Conservation (phyloP, 2,113 vertebrate species). For the Crotalus helleri region DNA sequence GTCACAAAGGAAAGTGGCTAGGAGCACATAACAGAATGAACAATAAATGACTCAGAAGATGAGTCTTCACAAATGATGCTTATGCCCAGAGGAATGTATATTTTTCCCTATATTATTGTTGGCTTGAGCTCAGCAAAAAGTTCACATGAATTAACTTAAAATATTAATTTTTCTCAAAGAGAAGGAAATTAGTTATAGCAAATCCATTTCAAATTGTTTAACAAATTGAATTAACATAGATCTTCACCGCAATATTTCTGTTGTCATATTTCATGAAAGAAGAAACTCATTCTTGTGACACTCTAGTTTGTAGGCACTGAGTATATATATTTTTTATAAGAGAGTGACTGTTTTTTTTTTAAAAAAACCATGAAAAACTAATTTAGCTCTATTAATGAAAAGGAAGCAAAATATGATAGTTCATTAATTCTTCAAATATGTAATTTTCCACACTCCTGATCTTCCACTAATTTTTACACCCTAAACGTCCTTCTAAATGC, state of each 20-base stretch:
- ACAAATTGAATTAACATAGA: constrained; percentile 45
- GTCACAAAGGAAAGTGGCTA: no score
- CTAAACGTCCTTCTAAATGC: constrained; percentile 60
- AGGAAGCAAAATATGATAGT: constrained; percentile 70
- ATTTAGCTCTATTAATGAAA: constrained; percentile 74
- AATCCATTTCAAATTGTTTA: constrained; percentile 27
- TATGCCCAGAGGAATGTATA: background rate
- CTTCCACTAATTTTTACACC: constrained; percentile 68
- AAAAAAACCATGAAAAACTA: constrained; percentile 66
- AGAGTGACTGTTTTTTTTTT: constrained; percentile 58
- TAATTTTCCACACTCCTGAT: constrained; percentile 72
- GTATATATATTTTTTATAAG: constrained; percentile 31
- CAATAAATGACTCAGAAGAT: background rate
- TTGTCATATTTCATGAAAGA: constrained; percentile 43
- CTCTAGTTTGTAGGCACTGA: background rate
- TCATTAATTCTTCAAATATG: constrained; percentile 75
- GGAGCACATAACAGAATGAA: background rate
- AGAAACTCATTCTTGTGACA: constrained; percentile 43
- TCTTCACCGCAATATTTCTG: constrained; percentile 48
- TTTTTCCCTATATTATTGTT: background rate
- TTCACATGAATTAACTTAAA: constrained; percentile 20
- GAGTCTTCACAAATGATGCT: background rate
- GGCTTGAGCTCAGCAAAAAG: background rate
- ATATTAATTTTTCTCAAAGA: constrained; percentile 35
- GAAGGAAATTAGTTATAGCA: constrained; percentile 42